Evolutionary conservation across 2,797 vertebrate genomes (phyloP).

Genomic region (Tapera naevia): DNA sequence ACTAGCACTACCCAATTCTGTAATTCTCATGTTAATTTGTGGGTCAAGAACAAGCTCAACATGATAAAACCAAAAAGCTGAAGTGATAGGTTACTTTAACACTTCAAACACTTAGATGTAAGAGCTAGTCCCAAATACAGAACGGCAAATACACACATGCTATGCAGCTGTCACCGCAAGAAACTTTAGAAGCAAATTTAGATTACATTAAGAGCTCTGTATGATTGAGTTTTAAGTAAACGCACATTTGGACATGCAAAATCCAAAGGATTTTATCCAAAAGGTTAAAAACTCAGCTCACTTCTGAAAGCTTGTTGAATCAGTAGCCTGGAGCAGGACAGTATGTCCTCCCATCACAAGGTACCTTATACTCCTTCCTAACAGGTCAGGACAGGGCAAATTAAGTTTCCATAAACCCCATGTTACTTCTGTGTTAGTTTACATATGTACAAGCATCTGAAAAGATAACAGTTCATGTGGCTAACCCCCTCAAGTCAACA

Average conservation of each 20-base stretch:
- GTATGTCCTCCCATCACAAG: background rate
- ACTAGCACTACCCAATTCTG: background rate
- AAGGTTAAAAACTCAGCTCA: background rate
- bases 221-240: background rate
- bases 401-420: background rate
- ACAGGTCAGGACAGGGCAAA: background rate
- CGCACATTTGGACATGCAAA: background rate
- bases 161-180: background rate
- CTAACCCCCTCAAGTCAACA: background rate
- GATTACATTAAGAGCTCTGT: background rate
- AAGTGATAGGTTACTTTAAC: background rate
- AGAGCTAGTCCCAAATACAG: background rate
- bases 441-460: background rate
- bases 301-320: background rate
- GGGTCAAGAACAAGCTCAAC: background rate
- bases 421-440: background rate
- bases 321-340: background rate
- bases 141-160: background rate
- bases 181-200: background rate
- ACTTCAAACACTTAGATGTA: background rate
- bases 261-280: too few relatives aligned
- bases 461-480: background rate
- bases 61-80: background rate
- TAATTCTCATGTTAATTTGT: background rate
- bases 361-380: background rate